Evolutionary conservation across 2,113 vertebrate genomes (phyloP).

Genomic region (Motacilla tschutschensis): DNA sequence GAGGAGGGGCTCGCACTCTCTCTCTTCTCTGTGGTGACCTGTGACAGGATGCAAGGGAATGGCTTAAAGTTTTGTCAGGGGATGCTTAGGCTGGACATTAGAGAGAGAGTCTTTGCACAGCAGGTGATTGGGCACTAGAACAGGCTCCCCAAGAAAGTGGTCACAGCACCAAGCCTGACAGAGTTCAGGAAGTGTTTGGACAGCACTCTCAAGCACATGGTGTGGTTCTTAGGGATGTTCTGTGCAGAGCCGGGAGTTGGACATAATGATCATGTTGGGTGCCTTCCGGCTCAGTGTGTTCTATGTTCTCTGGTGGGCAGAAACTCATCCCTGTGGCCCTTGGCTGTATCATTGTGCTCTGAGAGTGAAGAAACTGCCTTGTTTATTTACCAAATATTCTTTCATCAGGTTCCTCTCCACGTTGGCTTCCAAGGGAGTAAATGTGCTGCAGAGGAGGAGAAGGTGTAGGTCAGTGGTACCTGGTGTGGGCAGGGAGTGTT

Average conservation of each 20-base stretch:
- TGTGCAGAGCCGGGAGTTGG: background rate
- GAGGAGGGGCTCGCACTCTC: no score
- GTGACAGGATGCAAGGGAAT: background rate
- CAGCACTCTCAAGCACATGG: background rate
- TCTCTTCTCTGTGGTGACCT: background rate
- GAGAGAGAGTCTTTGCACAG: background rate
- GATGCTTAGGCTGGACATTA: background rate
- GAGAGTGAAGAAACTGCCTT: background rate
- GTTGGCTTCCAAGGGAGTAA: fast-evolving
- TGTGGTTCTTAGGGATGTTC: background rate
- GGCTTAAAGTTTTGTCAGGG: background rate
- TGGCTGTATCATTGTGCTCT: fast-evolving
- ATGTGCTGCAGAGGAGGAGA: background rate
- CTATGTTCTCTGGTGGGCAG: background rate
- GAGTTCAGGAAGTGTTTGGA: background rate
- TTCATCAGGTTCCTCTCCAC: background rate
- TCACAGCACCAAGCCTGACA: background rate
- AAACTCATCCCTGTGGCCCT: background rate
- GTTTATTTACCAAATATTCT: background rate
- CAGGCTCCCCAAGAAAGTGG: background rate
- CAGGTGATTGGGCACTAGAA: background rate
- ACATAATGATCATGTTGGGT: background rate
- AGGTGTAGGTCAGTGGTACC: background rate
- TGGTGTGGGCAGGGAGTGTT: background rate
- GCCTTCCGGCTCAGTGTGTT: background rate